phyloP scores from a whole-genome alignment of 2,797 vertebrate genomes.

The Protosalanx chinensis region DNA sequence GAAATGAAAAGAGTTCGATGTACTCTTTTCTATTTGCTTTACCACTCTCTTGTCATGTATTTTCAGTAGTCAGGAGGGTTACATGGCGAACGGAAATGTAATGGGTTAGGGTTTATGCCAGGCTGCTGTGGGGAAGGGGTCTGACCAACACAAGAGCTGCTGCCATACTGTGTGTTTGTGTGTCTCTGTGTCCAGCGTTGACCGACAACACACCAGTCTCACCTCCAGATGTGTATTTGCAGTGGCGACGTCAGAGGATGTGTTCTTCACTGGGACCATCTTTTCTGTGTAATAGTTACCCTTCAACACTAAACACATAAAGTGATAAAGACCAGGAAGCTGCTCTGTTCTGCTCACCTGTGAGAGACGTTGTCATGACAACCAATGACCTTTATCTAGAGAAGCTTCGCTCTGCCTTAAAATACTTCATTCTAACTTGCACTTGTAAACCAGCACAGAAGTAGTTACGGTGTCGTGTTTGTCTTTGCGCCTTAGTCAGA shows the following conservation, averaged over 20 bases:
- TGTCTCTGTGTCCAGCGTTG: background rate
- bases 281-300: constrained; percentile 27
- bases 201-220: background rate
- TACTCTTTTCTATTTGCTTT: background rate
- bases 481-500: background rate
- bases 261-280: background rate
- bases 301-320: constrained; percentile 19
- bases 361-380: constrained; percentile 30
- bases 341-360: constrained; percentile 16
- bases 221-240: constrained; percentile 6
- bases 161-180: background rate
- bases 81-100: background rate
- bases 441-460: constrained; percentile 15
- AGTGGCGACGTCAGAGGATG: background rate
- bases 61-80: background rate
- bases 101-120: background rate
- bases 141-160: background rate
- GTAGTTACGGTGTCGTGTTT: constrained; percentile 13
- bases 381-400: constrained; percentile 7
- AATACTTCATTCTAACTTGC: background rate
- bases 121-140: background rate
- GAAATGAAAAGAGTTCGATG: background rate
- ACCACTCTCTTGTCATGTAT: background rate
- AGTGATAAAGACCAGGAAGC: constrained; percentile 37
- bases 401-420: constrained; percentile 1